Evolutionary conservation across 1,140 invertebrate genomes (phyloP), one percentile per base, ranked within the genome.

Genomic region (Diorhabda elongata): DNA sequence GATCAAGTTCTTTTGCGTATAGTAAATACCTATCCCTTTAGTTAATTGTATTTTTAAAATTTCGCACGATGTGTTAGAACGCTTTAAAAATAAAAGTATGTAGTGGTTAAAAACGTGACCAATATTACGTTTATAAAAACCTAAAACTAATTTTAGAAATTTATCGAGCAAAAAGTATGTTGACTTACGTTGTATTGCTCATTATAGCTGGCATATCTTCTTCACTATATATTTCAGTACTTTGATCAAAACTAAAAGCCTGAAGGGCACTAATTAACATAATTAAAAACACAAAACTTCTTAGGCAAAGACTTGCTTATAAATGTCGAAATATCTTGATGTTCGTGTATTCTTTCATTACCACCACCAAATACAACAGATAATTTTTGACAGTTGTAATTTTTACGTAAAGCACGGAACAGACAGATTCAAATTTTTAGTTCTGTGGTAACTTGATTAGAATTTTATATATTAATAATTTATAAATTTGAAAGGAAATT

Each of bases 191-290:
- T 71, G 69, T 75, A 76, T 71, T 74, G 72, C 71, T 78, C 65
- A 78, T 74, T 70, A 78, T 72, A 66, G 75, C 76, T 62, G 76
- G 77, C 76, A 78, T 78, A 64, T 70, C 73, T 76, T 65, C 64
- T 4, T 76, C 69, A 61, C 68, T n/a, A 70, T 70, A 71, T 64
- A 71, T 69, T 42, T 73, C 71, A 63, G 69, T 69, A 74, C 68
- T 77, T 64, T 67, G 73, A 70, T 71, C 68, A 62, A 45, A 75
- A 76, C 69, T 77, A 67, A 77, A 65, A 60, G 69, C 67, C 70
- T 78, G 73, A 61, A 68, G 67, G 64, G 71, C 74, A 78, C 72
- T 78, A 71, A 77, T 74, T 72, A 77, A 76, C 77, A 78, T 78
- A 77, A 75, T 75, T 77, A 77, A 76, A 71, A 70, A 7, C 67